Percentiles rank a stretch among this genome's conserved stretches.
phyloP scores from a whole-genome alignment of 2,888 invertebrate species.

The Troglohyphantes excavatus region DNA sequence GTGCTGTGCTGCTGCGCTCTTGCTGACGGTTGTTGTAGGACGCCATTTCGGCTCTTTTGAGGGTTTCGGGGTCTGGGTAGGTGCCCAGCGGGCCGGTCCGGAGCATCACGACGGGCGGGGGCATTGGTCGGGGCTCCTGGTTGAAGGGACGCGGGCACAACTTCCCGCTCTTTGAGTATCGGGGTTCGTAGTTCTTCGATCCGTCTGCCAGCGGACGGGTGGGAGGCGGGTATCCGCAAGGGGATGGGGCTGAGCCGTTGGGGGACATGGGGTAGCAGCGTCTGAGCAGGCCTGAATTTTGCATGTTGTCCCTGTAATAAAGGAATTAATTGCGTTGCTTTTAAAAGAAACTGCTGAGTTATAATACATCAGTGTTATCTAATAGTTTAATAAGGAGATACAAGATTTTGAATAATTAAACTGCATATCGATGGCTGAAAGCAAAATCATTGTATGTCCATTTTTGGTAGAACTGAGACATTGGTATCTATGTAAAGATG shows the following conservation, averaged over 20 bases:
- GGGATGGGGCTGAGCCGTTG: conserved; percentile 21
- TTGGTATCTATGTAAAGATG: too few relatives aligned
- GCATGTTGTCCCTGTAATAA: conserved; percentile 43
- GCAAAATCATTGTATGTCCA: too few relatives aligned
- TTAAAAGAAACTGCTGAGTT: too few relatives aligned
- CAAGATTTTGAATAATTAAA: too few relatives aligned
- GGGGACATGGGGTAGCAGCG: conserved; percentile 47
- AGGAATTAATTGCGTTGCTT: neutral
- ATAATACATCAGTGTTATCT: too few relatives aligned
- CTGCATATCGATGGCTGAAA: too few relatives aligned
- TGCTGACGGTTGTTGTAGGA: conserved; percentile 14
- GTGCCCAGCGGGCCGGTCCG: conserved; percentile 67
- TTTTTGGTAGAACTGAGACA: too few relatives aligned
- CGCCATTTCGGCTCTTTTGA: conserved; percentile 36
- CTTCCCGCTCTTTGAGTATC: conserved; percentile 70
- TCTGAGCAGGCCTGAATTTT: conserved; percentile 30
- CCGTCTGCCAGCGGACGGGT: conserved; percentile 15
- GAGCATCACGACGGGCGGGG: conserved; percentile 58
- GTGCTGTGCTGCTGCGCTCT: neutral
- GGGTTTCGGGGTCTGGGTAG: conserved; percentile 63
- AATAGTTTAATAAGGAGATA: too few relatives aligned
- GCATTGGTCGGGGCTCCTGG: conserved; percentile 55
- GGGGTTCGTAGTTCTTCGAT: conserved; percentile 45
- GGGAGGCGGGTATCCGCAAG: conserved; percentile 6
- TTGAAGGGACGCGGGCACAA: conserved; percentile 29